Base-by-base conservation (phyloP, 2,113 vertebrate species). In the Piaya cayana region DNA sequence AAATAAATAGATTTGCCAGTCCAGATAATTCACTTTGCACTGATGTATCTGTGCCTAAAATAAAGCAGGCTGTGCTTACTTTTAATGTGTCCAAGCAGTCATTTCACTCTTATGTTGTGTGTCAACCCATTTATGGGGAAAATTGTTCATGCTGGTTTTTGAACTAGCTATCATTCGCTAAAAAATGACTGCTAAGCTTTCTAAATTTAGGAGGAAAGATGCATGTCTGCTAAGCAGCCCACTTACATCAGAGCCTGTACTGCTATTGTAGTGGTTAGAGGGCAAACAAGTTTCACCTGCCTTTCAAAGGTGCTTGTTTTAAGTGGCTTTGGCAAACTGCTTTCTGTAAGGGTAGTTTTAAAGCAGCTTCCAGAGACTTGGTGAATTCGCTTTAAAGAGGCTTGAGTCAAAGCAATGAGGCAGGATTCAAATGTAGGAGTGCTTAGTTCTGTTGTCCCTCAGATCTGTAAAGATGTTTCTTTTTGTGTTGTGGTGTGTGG, bases 81-180 rank as follows among this genome's bases (percentile, higher is more conserved):
- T 90, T 43, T 68, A 11, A 93, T 77, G 42, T 47, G 64, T 74
- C 29, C 88, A 52, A 30, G 72, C 50, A 58, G 88, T 88, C 79
- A 80, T 95, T 82, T 92, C 42, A 77, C 79, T 76, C 78, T 39
- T 78, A 8, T 1, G 18, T 78, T 65, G 52, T 52, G 13, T 86
- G 59, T 87, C 34, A 53, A 91, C 58, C 71, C 78, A 83, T 96
- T 93, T 96, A 95, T 74, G 90, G 88, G 77, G 70, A 93, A 91
- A 86, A 39, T 6, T 30, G 15, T n/a, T 86, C 3, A 0, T 77
- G 16, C 29, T 69, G 45, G 52, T n/a, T 85, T 87, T 86, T 70
- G 55, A 90, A 32, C 45, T 79, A 68, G 49, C 26, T 70, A 42
- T 56, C 26, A 50, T 49, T 82, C 0, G 18, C 69, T 55, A 95